Percentiles rank a stretch among this genome's conserved stretches.
These are phyloP conservation scores for Oxytorus armatus DNA, from an alignment of 2,888 invertebrate genomes.

Conservation along the genomic window DNA sequence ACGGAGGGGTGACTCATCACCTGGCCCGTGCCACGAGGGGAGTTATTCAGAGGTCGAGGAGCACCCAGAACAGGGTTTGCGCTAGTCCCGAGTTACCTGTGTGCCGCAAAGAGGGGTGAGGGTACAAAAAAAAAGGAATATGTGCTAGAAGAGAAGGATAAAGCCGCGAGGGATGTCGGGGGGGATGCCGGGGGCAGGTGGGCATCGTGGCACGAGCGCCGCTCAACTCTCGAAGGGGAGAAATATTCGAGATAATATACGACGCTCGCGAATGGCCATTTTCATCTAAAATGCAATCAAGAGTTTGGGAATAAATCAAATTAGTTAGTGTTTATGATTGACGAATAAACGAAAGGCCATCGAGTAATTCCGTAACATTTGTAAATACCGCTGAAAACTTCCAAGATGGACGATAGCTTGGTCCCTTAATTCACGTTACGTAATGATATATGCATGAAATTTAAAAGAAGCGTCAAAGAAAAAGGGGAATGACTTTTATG, in stretches of 20 bases:
- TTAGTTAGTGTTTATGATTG: too few species aligned
- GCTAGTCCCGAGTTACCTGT: conserved; percentile 48
- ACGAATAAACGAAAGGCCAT: too few species aligned
- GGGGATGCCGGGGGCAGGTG: conserved; percentile 34
- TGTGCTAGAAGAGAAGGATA: conserved; percentile 36
- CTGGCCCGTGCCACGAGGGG: conserved; percentile 75
- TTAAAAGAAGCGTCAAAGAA: conserved; percentile 18
- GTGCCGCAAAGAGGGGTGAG: conserved; percentile 28
- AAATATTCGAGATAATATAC: conserved; percentile 51
- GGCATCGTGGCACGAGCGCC: conserved; percentile 61
- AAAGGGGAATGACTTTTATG: conserved; percentile 44
- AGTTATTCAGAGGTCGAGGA: conserved; percentile 30
- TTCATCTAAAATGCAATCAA: conserved; percentile 30
- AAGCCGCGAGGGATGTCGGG: conserved; percentile 13
- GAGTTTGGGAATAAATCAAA: conserved; percentile 14
- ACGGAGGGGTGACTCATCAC: conserved; percentile 82
- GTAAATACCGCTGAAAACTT: background rate
- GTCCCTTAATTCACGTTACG: too few species aligned
- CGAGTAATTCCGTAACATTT: background rate
- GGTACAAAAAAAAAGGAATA: conserved; percentile 34
- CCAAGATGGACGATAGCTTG: too few species aligned
- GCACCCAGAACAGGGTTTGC: conserved; percentile 42
- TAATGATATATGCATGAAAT: conserved; percentile 23
- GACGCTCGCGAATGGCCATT: conserved; percentile 13
- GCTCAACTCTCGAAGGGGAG: conserved; percentile 31